Percentiles rank a stretch among this genome's conserved stretches.
Conservation (phyloP, 1,140 invertebrate genomes). For the Trinorchestia longiramus region DNA sequence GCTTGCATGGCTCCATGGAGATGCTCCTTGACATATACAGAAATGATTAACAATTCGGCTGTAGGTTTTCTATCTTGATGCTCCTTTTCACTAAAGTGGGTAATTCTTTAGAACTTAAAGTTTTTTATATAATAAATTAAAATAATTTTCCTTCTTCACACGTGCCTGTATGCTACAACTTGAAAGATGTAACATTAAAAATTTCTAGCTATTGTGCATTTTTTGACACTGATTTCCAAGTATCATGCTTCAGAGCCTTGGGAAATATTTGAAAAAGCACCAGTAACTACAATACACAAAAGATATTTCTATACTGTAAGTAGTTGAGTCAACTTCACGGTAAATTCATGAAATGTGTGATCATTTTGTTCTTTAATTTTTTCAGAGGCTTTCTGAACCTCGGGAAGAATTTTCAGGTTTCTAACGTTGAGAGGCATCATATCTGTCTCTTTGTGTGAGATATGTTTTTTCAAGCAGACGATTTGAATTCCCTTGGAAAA, state of each 20-base stretch:
- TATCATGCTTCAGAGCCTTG: neutral
- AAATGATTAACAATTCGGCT: neutral
- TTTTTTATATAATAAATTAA: neutral
- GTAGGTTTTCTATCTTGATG: neutral
- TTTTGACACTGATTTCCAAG: neutral
- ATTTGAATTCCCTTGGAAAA: neutral
- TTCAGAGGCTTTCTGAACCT: neutral
- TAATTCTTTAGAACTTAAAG: neutral
- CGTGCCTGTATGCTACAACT: neutral
- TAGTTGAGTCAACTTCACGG: neutral
- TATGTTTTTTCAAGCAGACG: neutral
- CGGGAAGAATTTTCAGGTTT: neutral
- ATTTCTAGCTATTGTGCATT: neutral
- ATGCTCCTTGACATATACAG: too few relatives aligned
- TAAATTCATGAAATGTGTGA: neutral
- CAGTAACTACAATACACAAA: neutral
- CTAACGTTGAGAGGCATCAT: too few relatives aligned
- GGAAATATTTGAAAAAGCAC: neutral
- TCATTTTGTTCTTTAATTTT: neutral
- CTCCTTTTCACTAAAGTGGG: neutral
- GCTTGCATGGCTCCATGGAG: too few relatives aligned
- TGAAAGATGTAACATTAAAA: neutral
- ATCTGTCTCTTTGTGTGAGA: too few relatives aligned
- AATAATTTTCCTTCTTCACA: neutral
- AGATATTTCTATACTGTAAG: neutral